Base-by-base conservation (phyloP, 2,113 vertebrate genomes). In the Plecotus auritus region DNA sequence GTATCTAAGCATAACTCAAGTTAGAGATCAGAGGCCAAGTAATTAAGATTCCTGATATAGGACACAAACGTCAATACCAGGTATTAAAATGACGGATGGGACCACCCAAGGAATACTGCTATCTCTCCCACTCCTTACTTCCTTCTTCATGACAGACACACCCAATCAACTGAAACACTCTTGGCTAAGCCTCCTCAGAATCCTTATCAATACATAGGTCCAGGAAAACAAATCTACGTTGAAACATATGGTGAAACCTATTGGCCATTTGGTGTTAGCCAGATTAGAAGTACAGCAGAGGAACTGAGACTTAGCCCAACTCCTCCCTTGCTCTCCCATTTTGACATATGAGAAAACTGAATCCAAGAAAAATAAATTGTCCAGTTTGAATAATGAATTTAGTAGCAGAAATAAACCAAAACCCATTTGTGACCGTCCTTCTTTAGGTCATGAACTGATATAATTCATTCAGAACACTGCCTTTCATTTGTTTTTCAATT, bases 101-200 rank as follows among this genome's bases (percentile, higher is more conserved):
- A 56, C 14, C 0, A 12, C 23, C 67, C 22, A 0, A 30, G 42
- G 78, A 47, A 90, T 2, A 13, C 4, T 83, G 73, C 61, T 47
- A 22, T 23, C 66, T 23, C 59, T 32, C 69, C 56, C 72, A 30
- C 49, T 64, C 56, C 82, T 64, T 32, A 45, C 72, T 85, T 94
- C 86, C 86, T 93, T 59, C 28, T 47, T 67, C 92, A 56, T 14
- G 77, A 74, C 54, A 61, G 88, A 76, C 11, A 74, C 35, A 80
- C 76, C 86, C 90, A 67, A 54, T 74, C 91, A 73, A 87, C 73
- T 77, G 82, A 81, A 84, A 69, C 74, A 72, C 66, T 66, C 66
- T 37, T 80, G 45, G 45, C 88, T 80, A 54, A 92, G 51, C 37
- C 77, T 84, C 92, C 81, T 87, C 88, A 91, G 90, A 88, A 82